These are phyloP conservation scores for Lepidurus couesii DNA, from an alignment of 1,140 invertebrate genomes.

Conservation along the genomic window DNA sequence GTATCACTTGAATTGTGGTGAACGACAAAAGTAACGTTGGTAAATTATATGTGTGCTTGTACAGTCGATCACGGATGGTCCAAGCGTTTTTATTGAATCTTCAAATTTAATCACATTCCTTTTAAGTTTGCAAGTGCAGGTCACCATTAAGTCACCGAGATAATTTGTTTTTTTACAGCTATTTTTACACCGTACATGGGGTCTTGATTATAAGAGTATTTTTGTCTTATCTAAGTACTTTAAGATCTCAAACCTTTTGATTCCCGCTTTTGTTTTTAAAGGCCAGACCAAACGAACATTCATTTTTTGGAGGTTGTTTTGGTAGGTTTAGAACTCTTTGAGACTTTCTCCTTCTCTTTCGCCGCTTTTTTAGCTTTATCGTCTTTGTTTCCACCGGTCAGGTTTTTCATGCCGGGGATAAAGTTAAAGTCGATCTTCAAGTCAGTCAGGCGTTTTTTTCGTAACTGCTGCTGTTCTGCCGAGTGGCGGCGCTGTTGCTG, in stretches of 20 bases:
- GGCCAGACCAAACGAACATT: neutral
- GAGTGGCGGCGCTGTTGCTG: constrained; percentile 13
- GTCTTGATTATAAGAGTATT: neutral
- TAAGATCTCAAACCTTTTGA: no score
- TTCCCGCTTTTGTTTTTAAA: neutral
- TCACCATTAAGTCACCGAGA: neutral
- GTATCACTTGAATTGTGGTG: constrained; percentile 12
- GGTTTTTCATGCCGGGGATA: constrained; percentile 23
- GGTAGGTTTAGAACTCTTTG: neutral
- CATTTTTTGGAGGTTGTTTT: neutral
- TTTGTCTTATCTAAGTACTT: neutral
- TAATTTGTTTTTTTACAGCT: no score
- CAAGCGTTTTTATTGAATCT: constrained; percentile 1
- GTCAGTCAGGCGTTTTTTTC: constrained; percentile 29
- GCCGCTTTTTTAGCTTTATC: neutral
- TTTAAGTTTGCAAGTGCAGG: neutral
- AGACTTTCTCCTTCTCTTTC: neutral
- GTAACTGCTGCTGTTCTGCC: neutral
- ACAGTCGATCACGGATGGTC: neutral
- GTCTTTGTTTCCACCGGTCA: constrained; percentile 13
- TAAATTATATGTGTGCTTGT: constrained; percentile 22
- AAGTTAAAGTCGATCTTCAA: constrained; percentile 33
- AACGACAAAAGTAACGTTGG: constrained; percentile 21
- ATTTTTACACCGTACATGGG: neutral
- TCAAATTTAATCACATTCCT: neutral